Base-by-base conservation (phyloP, 2,113 vertebrate genomes). In the Micromys minutus region DNA sequence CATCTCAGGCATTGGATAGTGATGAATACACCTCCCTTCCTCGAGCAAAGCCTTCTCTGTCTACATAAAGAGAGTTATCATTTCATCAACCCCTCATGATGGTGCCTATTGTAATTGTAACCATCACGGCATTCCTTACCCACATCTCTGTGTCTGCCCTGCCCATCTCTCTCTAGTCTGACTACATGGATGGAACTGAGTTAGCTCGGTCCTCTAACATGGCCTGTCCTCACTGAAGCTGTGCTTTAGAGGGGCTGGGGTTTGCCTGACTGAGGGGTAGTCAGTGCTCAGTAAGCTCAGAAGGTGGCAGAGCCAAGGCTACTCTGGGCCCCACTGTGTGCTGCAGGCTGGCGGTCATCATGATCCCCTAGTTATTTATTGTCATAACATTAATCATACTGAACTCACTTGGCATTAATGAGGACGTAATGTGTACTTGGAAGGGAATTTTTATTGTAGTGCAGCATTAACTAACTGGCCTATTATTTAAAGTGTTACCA, bases 401-500 rank as follows among this genome's bases (percentile, higher is more conserved):
- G 98, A 98, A 98, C 98, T 98, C 98, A 98, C 98, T 98, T 98
- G 98, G 98, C 98, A 98, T 98, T 98, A 98, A 98, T 98, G 98
- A 96, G 97, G 97, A 98, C 93, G 93, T 99, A 98, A 98, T 98
- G 98, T 98, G 98, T 98, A 98, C 98, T 98, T 98, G 98, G 98
- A 98, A 94, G 98, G 98, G 98, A 98, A 98, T 98, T 98, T 98
- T 98, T 98, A 98, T 98, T 98, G 98, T 97, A 98, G 98, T 98
- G 98, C 98, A 98, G 98, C 98, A 98, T 98, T 99, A 98, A 99
- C 98, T 98, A 99, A 98, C 98, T 96, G 97, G 97, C 97, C 97
- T 98, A 98, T 98, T 99, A 99, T 98, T 98, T 98, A 98, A 99
- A 99, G 98, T 98, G 98, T 99, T 99, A 98, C 98, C 98, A 99